Base-by-base conservation (phyloP, 2,113 vertebrate species). In the Clupea harengus region DNA sequence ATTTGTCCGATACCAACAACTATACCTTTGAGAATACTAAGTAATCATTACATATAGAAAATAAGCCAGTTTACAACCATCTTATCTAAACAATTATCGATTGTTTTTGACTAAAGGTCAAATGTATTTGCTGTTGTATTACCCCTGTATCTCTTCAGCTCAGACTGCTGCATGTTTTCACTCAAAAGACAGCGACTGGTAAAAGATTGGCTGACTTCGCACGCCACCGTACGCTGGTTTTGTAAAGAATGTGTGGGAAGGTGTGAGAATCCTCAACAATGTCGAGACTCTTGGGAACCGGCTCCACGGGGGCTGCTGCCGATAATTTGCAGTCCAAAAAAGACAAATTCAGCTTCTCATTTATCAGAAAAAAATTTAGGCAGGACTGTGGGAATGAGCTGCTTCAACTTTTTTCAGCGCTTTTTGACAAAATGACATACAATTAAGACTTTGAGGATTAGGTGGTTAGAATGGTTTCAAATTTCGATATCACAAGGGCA, bases 211-310 rank as follows among this genome's bases (percentile, higher is more conserved):
- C 32, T 72, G 64, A 72, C 2, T 78, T 81, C 75, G 82, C 85
- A 45, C 13, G 20, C 47, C 57, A 52, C 86, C 60, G 60, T 83
- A 87, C 46, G 54, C 64, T 80, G 64, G 60, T 50, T 45, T n/a
- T 49, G 81, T 45, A 20, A 78, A n/a, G 39, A 80, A 83, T 52
- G 45, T 46, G 47, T 44, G 45, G 85, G 82, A 64, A 85, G 25
- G 84, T 84, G 81, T 87, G 20, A 87, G 18, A 57, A 84, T 54
- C 22, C 32, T 32, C 39, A 83, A 83, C 82, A 84, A 83, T 86
- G 67, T 82, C 67, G 83, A 80, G 57, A 83, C 67, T 86, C 64
- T 32, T 83, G 46, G 64, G 46, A 89, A 81, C 85, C n/a, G 81
- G 85, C 85, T 89, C 80, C 39, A 75, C 80, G 84, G 83, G 57